Evolutionary conservation across 53 echinoderm and acorn worm genomes (phyloP).

Genomic region (Arbacia lixula): DNA sequence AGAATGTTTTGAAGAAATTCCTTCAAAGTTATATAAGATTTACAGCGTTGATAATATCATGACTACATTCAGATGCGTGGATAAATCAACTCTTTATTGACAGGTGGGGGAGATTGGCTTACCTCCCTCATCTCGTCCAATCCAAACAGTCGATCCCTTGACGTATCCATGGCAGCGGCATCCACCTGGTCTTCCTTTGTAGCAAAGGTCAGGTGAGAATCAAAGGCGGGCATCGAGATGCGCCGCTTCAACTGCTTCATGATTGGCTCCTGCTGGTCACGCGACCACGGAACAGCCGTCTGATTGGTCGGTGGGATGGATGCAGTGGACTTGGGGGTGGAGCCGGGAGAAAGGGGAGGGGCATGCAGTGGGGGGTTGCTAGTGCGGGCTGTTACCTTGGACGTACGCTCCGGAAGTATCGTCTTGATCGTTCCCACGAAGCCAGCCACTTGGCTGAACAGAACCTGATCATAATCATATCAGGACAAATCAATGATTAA

Average conservation of each 20-base stretch:
- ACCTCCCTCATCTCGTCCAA: conserved; percentile 52
- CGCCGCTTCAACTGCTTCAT: background rate
- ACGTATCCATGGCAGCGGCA: background rate
- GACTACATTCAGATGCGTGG: too few relatives aligned
- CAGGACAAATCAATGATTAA: too few relatives aligned
- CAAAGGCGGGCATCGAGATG: background rate
- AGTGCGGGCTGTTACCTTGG: background rate
- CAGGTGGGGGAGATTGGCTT: background rate
- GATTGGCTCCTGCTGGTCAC: conserved; percentile 2
- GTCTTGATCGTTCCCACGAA: conserved; percentile 71
- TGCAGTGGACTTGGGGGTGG: background rate
- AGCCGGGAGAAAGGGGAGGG: background rate
- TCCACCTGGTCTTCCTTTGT: conserved; percentile 39
- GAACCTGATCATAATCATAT: too few relatives aligned
- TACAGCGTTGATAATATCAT: too few relatives aligned
- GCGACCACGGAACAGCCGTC: background rate
- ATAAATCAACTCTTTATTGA: too few relatives aligned
- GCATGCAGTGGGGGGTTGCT: background rate
- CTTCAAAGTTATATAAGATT: too few relatives aligned
- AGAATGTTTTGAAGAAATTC: too few relatives aligned
- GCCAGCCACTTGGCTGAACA: conserved; percentile 57
- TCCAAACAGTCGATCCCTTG: conserved; percentile 32
- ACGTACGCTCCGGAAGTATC: conserved; percentile 50
- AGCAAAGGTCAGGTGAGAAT: background rate
- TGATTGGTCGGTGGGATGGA: background rate